These are phyloP conservation scores for Nesogale talazaci DNA, from an alignment of 2,113 vertebrate genomes.

Conservation along the genomic window DNA sequence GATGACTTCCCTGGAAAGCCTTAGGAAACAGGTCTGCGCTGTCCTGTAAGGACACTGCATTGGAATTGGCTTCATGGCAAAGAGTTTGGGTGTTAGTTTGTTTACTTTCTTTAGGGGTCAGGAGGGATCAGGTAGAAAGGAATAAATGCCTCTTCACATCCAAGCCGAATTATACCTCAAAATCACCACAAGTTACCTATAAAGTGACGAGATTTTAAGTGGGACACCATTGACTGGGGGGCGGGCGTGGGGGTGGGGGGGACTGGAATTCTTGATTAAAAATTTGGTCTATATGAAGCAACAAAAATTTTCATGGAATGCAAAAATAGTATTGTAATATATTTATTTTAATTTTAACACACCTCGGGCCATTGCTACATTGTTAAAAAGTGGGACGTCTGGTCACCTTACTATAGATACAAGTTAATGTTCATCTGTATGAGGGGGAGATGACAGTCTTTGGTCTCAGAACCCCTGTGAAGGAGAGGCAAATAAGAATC, in stretches of 20 bases:
- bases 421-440: constrained; percentile 69
- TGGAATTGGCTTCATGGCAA: neutral
- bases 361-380: no score
- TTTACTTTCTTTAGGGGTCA: neutral
- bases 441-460: constrained; percentile 34
- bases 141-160: constrained; percentile 50
- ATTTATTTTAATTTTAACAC: no score
- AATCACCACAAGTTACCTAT: constrained; percentile 65
- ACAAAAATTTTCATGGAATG: no score
- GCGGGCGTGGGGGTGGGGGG: no score
- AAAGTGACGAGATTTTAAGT: no score
- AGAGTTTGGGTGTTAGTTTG: neutral
- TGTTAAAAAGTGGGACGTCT: no score
- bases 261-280: no score
- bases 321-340: no score
- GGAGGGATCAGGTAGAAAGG: constrained; percentile 63
- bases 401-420: no score
- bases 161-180: constrained; percentile 52
- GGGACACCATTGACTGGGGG: no score
- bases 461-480: constrained; percentile 64
- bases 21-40: neutral
- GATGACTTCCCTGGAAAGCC: neutral
- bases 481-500: constrained; percentile 33
- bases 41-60: neutral
- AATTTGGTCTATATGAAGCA: no score